phyloP scores from a whole-genome alignment of 1,140 invertebrate species.

The Temnothorax curvispinosus region DNA sequence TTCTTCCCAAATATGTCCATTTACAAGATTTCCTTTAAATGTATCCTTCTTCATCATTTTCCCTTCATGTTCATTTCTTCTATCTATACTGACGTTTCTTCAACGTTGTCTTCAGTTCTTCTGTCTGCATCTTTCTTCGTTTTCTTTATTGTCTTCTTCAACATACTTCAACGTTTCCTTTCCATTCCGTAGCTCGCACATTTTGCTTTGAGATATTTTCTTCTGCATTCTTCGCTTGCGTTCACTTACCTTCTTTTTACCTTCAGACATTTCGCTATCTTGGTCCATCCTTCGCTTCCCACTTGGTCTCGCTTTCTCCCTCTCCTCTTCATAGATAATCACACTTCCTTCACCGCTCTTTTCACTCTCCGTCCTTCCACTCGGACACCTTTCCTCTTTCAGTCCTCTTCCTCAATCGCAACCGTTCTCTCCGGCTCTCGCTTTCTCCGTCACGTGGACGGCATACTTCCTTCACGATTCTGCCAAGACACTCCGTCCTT shows the following conservation, averaged over 20 bases:
- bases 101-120: background rate
- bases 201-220: background rate
- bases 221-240: background rate
- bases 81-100: background rate
- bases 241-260: background rate
- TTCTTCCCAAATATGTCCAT: background rate
- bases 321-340: background rate
- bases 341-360: slow-evolving; percentile 9
- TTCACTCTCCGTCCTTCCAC: slow-evolving; percentile 34
- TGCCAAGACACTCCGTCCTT: slow-evolving; percentile 39
- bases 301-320: background rate
- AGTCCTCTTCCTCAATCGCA: slow-evolving; percentile 32
- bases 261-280: background rate
- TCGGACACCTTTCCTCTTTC: background rate
- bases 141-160: background rate
- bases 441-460: slow-evolving; percentile 45
- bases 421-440: slow-evolving; percentile 30
- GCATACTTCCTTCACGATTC: slow-evolving; percentile 28
- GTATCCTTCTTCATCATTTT: slow-evolving; percentile 3
- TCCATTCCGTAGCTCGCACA: background rate
- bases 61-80: background rate
- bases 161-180: background rate
- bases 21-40: background rate
- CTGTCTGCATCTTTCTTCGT: background rate
- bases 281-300: background rate